A percentile compares a stretch with the other conserved stretches of the same genome.
phyloP scores from a whole-genome alignment of 1,140 invertebrate genomes.

The Bradynema listronoti region DNA sequence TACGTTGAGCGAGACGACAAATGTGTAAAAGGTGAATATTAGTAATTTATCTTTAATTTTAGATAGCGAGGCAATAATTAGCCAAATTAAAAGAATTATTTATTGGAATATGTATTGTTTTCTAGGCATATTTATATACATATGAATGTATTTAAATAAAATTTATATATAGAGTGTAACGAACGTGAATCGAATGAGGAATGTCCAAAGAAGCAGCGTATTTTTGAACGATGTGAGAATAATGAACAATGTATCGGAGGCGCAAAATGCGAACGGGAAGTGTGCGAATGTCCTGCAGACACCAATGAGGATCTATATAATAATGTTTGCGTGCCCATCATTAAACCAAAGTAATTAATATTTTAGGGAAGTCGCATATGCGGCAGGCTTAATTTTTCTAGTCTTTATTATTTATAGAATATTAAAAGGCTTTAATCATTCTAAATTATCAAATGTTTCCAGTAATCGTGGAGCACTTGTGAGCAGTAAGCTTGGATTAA shows the following conservation, averaged over 20 bases:
- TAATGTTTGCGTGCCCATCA: constrained; percentile 33
- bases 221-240: constrained; percentile 41
- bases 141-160: background rate
- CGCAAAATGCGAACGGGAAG: constrained; percentile 37
- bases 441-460: background rate
- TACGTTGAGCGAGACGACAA: constrained; percentile 26
- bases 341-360: background rate
- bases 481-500: background rate
- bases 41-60: too few relatives aligned
- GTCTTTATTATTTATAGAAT: constrained; percentile 11
- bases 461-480: constrained; percentile 16
- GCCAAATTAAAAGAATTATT: too few relatives aligned
- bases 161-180: constrained; percentile 26
- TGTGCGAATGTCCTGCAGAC: constrained; percentile 48
- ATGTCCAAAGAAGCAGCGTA: constrained; percentile 37
- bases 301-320: constrained; percentile 33
- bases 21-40: constrained; percentile 40
- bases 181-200: constrained; percentile 38
- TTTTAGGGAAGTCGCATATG: background rate
- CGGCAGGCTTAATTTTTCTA: background rate
- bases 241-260: constrained; percentile 49
- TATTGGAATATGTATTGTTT: too few relatives aligned
- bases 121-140: too few relatives aligned
- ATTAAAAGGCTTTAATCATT: constrained; percentile 4
- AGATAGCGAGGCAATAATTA: too few relatives aligned